Base-by-base conservation (phyloP, 2,888 invertebrate genomes). In the Meiosimyza platycephala region DNA sequence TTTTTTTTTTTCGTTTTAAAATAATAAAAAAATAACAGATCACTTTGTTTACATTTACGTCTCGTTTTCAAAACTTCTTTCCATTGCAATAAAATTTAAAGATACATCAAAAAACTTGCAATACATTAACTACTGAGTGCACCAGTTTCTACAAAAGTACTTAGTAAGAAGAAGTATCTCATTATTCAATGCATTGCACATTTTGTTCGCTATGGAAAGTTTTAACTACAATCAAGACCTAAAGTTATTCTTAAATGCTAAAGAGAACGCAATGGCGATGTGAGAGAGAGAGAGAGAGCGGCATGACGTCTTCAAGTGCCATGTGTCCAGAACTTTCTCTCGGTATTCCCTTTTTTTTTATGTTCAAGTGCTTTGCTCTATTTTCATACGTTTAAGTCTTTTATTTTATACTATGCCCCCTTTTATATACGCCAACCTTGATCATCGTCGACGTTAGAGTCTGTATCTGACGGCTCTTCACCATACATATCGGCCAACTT, bases 401-500 rank as follows among this genome's bases (percentile, higher is more conserved):
- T 69, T 51, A 11, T 60, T 60, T 69, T n/a, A 47, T 47, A 15
- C 54, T 13, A 15, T 54, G 54, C 28, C 18, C 47, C 47, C 22
- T 6, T 54, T 80, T 80, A 87, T 77, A 88, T 88, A 78, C 95
- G 94, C 95, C 95, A 95, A 76, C 94, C 95, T 85, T 94, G 94
- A 28, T 91, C 91, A 80, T 92, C 92, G 70, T 93, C 93, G 75
- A 92, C 92, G 81, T 93, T 91, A 75, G 93, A 93, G 79, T 95
- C 95, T 72, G 93, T 92, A 80, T 95, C 95, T 75, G 94, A 94
- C 28, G 93, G 92, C 82, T 93, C 93, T 84, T 95, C 95, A n/a
- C 96, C 96, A 83, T 96, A 96, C 95, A 96, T 96, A 83, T 96
- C 96, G 65, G 96, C 96, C 78, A 96, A 88, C 77, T 96, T 96